phyloP scores from a whole-genome alignment of 23 tunicate species.

The Trididemnum nubilum region DNA sequence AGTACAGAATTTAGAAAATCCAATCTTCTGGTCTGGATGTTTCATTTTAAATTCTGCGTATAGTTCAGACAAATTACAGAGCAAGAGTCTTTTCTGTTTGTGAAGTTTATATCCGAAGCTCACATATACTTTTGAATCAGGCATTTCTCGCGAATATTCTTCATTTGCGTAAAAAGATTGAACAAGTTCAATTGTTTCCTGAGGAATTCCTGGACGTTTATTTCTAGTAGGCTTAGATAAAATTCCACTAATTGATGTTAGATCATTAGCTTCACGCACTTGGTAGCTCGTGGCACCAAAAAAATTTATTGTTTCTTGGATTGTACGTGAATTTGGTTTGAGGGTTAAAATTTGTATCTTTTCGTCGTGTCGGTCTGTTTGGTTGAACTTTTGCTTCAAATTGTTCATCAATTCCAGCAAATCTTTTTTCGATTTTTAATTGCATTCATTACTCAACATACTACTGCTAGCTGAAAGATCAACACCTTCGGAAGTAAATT shows the following conservation, averaged over 20 bases:
- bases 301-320: not conserved
- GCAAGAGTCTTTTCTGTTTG: not conserved
- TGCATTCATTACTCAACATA: not conserved
- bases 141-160: not conserved
- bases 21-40: not conserved
- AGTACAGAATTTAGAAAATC: not conserved
- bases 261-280: not conserved
- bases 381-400: not conserved
- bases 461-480: not conserved
- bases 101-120: not conserved
- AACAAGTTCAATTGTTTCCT: not conserved
- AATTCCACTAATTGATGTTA: not conserved
- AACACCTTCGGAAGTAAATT: not conserved
- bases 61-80: not conserved
- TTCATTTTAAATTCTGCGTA: not conserved
- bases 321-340: not conserved
- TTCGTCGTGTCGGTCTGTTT: not conserved
- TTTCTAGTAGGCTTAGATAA: not conserved
- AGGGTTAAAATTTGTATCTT: conserved; percentile 4
- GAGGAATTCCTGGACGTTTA: not conserved
- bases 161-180: not conserved
- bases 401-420: not conserved
- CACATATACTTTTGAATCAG: not conserved
- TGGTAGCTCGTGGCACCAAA: not conserved
- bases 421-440: not conserved